These are phyloP conservation scores for Willisornis vidua DNA, from an alignment of 2,113 vertebrate genomes.

Conservation along the genomic window DNA sequence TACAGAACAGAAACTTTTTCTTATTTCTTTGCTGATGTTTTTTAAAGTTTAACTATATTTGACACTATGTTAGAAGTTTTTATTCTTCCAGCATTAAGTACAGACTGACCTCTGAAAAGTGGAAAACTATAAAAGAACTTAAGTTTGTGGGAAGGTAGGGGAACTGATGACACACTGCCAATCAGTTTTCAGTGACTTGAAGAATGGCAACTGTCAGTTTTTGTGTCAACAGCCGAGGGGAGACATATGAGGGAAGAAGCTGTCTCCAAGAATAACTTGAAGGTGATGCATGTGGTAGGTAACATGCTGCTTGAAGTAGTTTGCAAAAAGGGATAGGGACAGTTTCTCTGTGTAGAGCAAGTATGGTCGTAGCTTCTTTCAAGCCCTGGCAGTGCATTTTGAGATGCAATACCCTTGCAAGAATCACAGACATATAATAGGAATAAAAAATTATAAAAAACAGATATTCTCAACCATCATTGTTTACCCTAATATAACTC, in stretches of 20 bases:
- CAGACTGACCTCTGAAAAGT: background rate
- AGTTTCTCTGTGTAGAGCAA: background rate
- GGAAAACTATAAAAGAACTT: background rate
- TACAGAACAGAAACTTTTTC: background rate
- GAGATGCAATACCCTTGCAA: background rate
- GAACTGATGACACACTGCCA: background rate
- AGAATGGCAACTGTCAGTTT: background rate
- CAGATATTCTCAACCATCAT: background rate
- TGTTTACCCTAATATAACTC: background rate
- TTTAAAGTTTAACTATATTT: background rate
- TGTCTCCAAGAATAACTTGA: background rate
- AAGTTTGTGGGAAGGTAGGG: background rate
- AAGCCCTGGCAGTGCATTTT: background rate
- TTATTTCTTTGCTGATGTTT: background rate
- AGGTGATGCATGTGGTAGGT: background rate
- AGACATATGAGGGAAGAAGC: background rate
- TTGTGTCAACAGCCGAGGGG: background rate
- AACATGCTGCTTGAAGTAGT: background rate
- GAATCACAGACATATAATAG: background rate
- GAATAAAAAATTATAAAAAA: background rate
- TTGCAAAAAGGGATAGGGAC: background rate
- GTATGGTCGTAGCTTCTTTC: background rate
- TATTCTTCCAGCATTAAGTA: background rate
- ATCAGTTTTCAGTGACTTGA: background rate
- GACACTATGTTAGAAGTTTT: background rate